Conservation (phyloP, 1,140 invertebrate genomes). For the honey bee (Apis mellifera) region DNA sequence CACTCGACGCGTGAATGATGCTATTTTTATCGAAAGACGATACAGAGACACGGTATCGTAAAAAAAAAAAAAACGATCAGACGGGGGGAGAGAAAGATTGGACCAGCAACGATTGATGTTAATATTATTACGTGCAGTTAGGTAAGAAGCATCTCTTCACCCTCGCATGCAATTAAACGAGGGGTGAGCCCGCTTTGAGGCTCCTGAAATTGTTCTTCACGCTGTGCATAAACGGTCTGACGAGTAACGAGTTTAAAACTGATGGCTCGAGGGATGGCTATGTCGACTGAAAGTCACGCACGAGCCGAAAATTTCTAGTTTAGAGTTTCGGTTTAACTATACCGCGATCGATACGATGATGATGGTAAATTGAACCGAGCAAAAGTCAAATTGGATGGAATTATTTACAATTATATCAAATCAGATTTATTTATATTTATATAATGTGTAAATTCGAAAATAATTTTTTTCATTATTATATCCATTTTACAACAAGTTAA, state of each 20-base stretch:
- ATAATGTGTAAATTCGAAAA: no score
- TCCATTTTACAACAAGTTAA: no score
- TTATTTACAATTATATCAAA: neutral
- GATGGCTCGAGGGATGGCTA: conserved; percentile 19
- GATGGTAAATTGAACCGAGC: neutral
- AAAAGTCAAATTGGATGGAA: neutral
- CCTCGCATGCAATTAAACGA: conserved; percentile 19
- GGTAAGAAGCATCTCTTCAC: conserved; percentile 34
- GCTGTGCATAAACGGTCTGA: conserved; percentile 28
- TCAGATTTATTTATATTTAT: no score
- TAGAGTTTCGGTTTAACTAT: neutral
- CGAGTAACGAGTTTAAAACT: conserved; percentile 45
- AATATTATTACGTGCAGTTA: conserved; percentile 8
- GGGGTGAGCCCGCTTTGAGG: conserved; percentile 17
- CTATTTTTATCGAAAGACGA: no score
- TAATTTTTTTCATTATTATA: no score
- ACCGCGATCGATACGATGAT: neutral
- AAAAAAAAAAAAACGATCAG: no score
- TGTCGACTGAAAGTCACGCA: conserved; percentile 12
- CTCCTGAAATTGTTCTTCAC: conserved; percentile 36
- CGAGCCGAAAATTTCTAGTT: conserved; percentile 8
- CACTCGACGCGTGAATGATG: no score
- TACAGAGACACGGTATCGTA: no score
- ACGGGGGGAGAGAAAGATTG: neutral
- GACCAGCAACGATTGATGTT: neutral